phyloP scores from a whole-genome alignment of 2,113 vertebrate species.

The Myotis lucifugus region DNA sequence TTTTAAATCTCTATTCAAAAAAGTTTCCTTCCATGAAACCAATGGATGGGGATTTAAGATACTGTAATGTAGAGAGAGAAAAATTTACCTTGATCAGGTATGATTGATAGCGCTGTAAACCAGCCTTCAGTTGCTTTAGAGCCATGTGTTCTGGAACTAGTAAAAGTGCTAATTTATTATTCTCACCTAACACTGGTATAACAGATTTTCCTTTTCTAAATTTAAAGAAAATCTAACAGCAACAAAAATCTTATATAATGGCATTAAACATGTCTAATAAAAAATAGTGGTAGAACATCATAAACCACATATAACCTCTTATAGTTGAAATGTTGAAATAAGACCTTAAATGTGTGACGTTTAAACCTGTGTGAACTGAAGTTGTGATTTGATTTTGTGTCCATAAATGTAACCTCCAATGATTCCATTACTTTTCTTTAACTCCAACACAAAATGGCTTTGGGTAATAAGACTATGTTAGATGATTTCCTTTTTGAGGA shows the following conservation, averaged over 20 bases:
- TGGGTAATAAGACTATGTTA: slow-evolving; percentile 60
- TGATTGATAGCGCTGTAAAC: slow-evolving; percentile 37
- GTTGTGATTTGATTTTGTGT: slow-evolving; percentile 44
- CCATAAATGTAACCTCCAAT: slow-evolving; percentile 62
- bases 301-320: slow-evolving; percentile 45
- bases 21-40: slow-evolving; percentile 4
- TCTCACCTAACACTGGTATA: slow-evolving; percentile 46
- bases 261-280: slow-evolving; percentile 42
- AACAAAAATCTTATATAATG: slow-evolving; percentile 26
- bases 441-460: slow-evolving; percentile 68
- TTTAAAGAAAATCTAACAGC: slow-evolving; percentile 61
- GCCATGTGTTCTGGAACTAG: slow-evolving; percentile 55
- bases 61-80: neutral
- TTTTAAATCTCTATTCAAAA: slow-evolving; percentile 47
- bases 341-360: slow-evolving; percentile 8
- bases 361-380: slow-evolving; percentile 34
- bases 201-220: slow-evolving; percentile 63
- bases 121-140: slow-evolving; percentile 28
- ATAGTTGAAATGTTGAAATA: slow-evolving; percentile 51
- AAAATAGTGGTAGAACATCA: slow-evolving; percentile 37
- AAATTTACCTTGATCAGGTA: slow-evolving; percentile 6
- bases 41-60: neutral
- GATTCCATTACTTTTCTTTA: slow-evolving; percentile 58
- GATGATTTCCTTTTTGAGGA: slow-evolving; percentile 61
- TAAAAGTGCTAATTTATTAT: slow-evolving; percentile 53